Base-by-base conservation (phyloP, 1,140 invertebrate genomes). In the Caenorhabditis remanei region DNA sequence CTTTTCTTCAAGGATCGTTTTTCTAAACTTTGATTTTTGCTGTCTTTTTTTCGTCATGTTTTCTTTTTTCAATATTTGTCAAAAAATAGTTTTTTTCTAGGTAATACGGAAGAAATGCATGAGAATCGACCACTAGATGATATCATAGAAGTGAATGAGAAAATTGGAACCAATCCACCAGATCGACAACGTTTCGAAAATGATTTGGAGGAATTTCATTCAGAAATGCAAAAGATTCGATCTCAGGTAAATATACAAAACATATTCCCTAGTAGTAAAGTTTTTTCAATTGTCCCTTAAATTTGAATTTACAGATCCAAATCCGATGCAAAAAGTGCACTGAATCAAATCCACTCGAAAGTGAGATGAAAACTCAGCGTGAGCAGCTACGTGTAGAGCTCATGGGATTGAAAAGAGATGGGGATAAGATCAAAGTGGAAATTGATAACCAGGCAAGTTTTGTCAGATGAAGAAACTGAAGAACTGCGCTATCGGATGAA, bases 81-180 rank as follows among this genome's bases (percentile, higher is more conserved):
- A 41, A 41, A 65, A 7, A 9, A 40, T 40, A 5, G 9, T 32
- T 14, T 71, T 79, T 24, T 79, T 79, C 71, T 50, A 79, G 71
- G 71, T 79, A 79, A 79, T 79, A 50, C 9, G n/a, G 24, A 79
- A 79, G n/a, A 43, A 50, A 79, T 79, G 71, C 71, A 79, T 79
- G 71, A 79, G 46, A 79, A 21, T 16, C 71, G 71, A 50, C 71
- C 19, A 50, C 46, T 79, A n/a, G 71, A 79, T 79, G 71, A 50
- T 79, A 79, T 79, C 71, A 79, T 79, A 50, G 71, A 79, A 11
- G 71, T 67, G 6, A 67, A 67, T 40, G 63, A 67, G 19, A 67
- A 67, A 32, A 67, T 21, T 11, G 63, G 40, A 24, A 79, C 16
- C 6, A 79, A 48, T 13, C 71, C 71, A 19, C 71, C 71, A 48